A percentile compares a stretch with the other conserved stretches of the same genome.
Evolutionary conservation across 2,797 vertebrate genomes (phyloP).

Genomic region (Micromesistius poutassou): DNA sequence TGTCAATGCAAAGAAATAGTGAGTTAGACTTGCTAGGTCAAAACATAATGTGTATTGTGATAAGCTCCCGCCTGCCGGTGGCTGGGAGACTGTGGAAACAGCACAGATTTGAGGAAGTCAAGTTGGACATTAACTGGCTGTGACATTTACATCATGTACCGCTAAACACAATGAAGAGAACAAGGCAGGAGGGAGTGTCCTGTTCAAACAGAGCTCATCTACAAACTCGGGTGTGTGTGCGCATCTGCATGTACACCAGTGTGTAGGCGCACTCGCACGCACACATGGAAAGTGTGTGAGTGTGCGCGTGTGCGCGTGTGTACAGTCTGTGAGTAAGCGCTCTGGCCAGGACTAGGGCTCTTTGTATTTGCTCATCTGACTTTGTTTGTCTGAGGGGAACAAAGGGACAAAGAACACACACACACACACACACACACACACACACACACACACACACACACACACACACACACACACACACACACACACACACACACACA

Average conservation of each 20-base stretch:
- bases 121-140: conserved; percentile 50
- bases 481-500: background rate
- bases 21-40: background rate
- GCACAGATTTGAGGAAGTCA: conserved; percentile 20
- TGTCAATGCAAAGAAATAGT: background rate
- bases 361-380: conserved; percentile 3
- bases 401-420: background rate
- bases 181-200: background rate
- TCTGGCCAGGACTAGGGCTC: background rate
- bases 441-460: conserved; percentile 4
- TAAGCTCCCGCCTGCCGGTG: background rate
- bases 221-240: background rate
- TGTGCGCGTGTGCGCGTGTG: background rate
- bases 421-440: conserved; percentile 2
- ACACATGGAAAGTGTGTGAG: background rate
- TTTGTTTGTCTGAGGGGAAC: conserved; percentile 1
- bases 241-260: background rate
- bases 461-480: conserved; percentile 12
- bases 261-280: background rate
- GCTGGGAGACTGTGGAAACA: background rate
- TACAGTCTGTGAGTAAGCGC: background rate
- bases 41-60: background rate
- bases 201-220: conserved; percentile 1
- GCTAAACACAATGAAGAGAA: conserved; percentile 22
- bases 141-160: conserved; percentile 51